Evolutionary conservation across 2,888 invertebrate species (phyloP).

Genomic region (Caradrina clavipalpis): DNA sequence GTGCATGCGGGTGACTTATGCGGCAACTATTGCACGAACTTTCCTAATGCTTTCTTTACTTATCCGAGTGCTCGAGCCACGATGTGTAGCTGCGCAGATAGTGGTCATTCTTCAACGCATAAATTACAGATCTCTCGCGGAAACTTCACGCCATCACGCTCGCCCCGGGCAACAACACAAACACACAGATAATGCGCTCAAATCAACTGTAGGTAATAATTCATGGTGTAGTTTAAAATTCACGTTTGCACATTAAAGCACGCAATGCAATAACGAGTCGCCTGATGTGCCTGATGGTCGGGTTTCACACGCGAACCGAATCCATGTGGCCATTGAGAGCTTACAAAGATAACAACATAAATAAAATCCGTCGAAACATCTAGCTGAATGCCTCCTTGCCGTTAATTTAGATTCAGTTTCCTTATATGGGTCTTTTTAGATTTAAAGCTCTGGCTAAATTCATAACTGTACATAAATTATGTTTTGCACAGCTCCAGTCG

Average conservation of each 20-base stretch:
- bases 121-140: constrained; percentile 75
- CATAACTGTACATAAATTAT: constrained; percentile 70
- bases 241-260: constrained; percentile 78
- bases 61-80: constrained; percentile 41
- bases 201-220: constrained; percentile 70
- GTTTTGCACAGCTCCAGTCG: constrained; percentile 55
- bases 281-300: constrained; percentile 66
- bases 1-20: constrained; percentile 56
- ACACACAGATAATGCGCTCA: constrained; percentile 76
- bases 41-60: constrained; percentile 56
- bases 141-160: constrained; percentile 75
- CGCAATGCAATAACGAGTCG: constrained; percentile 75
- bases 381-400: constrained; percentile 55
- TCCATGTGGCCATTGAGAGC: constrained; percentile 62
- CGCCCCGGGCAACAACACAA: constrained; percentile 73
- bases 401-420: constrained; percentile 66
- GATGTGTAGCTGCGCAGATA: constrained; percentile 66
- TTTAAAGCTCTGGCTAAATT: constrained; percentile 61
- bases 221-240: constrained; percentile 74
- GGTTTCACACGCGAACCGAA: constrained; percentile 76
- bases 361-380: constrained; percentile 65
- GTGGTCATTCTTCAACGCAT: constrained; percentile 77
- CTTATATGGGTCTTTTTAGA: constrained; percentile 67
- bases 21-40: constrained; percentile 51
- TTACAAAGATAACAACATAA: constrained; percentile 65